A percentile compares a stretch with the other conserved stretches of the same genome.
Conservation (phyloP, 2,797 vertebrate species). For the Enteromius afrohamiltoni region DNA sequence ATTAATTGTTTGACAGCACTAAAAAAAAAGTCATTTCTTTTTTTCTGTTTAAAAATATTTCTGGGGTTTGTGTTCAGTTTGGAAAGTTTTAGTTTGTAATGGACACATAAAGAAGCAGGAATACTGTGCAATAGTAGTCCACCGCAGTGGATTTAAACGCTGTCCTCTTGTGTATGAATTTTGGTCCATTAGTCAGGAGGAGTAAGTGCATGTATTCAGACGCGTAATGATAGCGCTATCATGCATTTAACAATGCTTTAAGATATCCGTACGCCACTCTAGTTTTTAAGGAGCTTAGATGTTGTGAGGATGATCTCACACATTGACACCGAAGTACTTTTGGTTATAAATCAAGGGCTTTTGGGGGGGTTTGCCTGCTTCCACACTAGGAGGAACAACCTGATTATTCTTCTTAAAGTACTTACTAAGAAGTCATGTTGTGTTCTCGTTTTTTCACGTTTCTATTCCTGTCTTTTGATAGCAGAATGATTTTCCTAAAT, state of each 20-base stretch:
- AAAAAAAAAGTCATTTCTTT: too few species aligned
- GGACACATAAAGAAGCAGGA: too few species aligned
- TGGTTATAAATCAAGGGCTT: background rate
- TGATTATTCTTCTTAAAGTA: background rate
- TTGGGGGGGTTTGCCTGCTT: background rate
- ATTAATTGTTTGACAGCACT: too few species aligned
- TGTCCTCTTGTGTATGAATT: background rate
- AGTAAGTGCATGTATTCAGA: slow-evolving; percentile 16
- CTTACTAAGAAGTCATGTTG: background rate
- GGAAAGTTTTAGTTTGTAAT: background rate
- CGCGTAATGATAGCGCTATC: background rate
- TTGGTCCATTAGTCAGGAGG: slow-evolving; percentile 5
- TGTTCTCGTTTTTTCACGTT: background rate
- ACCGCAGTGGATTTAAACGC: background rate
- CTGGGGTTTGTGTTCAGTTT: background rate
- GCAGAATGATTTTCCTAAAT: background rate
- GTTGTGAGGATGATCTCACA: background rate
- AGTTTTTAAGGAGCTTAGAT: background rate
- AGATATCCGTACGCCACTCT: background rate
- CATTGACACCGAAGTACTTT: background rate
- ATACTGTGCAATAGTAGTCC: background rate
- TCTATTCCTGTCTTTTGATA: background rate
- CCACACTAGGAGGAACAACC: background rate
- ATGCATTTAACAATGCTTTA: slow-evolving; percentile 13
- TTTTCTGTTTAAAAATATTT: background rate